Evolutionary conservation across 2,888 invertebrate genomes (phyloP).

Genomic region (Macropis europaea): DNA sequence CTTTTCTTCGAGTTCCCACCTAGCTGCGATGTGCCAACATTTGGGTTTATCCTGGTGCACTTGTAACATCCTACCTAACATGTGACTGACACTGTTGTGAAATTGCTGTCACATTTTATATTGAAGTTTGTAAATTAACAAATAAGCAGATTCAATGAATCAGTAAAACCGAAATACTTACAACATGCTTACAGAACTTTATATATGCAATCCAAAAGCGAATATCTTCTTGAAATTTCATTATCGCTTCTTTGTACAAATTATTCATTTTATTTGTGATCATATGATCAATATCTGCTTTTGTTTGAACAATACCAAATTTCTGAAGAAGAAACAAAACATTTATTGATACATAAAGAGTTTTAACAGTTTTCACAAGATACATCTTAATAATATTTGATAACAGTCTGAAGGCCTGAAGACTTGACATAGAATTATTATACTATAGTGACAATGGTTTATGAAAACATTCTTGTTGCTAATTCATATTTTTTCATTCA

Average conservation of each 20-base stretch:
- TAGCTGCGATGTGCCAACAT: constrained; percentile 90
- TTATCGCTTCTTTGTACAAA: constrained; percentile 87
- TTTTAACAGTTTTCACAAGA: too few species aligned
- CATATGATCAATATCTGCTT: constrained; percentile 84
- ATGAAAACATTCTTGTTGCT: too few species aligned
- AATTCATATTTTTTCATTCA: too few species aligned
- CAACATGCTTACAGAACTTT: constrained; percentile 88
- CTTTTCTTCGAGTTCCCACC: constrained; percentile 88
- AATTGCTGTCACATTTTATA: constrained; percentile 67
- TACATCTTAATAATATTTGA: too few species aligned
- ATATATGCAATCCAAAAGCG: constrained; percentile 89
- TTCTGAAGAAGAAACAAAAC: constrained; percentile 68
- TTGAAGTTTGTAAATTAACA: neutral
- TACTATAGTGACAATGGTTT: too few species aligned
- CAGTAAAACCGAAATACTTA: constrained; percentile 70
- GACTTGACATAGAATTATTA: too few species aligned
- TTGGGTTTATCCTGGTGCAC: constrained; percentile 87
- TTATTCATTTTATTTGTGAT: constrained; percentile 87
- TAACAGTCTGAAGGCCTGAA: too few species aligned
- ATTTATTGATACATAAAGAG: neutral
- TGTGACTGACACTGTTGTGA: constrained; percentile 74
- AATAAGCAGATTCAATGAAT: neutral
- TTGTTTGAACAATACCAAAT: constrained; percentile 83
- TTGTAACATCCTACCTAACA: constrained; percentile 81
- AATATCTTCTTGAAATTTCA: constrained; percentile 86